Percentiles rank a stretch among this genome's conserved stretches.
phyloP scores from a whole-genome alignment of 2,888 invertebrate genomes.

The Piscicola geometra region DNA sequence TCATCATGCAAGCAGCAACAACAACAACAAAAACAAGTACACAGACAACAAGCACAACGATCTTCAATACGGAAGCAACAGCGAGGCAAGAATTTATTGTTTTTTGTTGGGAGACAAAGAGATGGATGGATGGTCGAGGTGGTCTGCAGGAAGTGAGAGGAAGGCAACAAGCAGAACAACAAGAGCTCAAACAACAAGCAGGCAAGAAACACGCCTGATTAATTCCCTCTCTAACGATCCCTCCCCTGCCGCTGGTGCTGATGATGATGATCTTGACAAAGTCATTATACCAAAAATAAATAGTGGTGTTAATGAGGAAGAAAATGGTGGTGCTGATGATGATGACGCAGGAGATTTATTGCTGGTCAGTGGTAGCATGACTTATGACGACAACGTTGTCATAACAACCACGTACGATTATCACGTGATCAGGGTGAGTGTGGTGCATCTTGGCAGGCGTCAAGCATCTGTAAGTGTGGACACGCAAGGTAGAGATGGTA shows the following conservation, averaged over 20 bases:
- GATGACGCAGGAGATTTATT: conserved; percentile 2
- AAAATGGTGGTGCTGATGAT: neutral
- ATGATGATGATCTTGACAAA: neutral
- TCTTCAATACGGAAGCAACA: neutral
- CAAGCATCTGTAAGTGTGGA: no score
- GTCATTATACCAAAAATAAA: no score
- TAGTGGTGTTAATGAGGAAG: neutral
- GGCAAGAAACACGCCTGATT: neutral
- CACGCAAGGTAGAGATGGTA: no score
- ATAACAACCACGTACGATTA: conserved; percentile 4
- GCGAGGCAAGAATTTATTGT: neutral
- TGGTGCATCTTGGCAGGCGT: neutral
- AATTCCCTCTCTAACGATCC: neutral
- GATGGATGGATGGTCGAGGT: neutral
- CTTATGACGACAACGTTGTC: conserved; percentile 1
- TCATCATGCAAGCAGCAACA: neutral
- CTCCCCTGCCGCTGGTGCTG: neutral
- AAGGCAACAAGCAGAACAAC: conserved; percentile 1
- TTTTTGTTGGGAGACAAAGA: neutral
- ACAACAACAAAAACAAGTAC: neutral
- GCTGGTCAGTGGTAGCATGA: neutral
- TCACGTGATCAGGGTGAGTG: conserved; percentile 1
- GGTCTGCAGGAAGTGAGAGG: neutral
- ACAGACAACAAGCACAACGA: no score
- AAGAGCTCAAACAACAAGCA: neutral